phyloP scores from a whole-genome alignment of 2,888 invertebrate genomes.

The Eudemis profundana region DNA sequence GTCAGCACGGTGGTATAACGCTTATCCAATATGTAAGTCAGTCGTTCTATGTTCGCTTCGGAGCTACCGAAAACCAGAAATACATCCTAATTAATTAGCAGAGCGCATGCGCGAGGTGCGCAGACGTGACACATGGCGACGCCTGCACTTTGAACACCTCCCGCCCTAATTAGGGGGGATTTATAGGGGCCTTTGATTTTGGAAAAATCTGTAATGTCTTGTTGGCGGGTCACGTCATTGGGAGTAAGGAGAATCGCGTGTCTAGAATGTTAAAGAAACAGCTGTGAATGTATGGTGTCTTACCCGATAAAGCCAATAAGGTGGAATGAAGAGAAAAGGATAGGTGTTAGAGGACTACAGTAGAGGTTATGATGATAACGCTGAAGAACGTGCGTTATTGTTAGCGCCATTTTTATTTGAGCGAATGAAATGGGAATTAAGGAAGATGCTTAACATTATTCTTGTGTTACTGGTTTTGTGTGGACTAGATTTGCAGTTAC shows the following conservation, averaged over 20 bases:
- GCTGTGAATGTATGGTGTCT: neutral
- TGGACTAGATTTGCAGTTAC: no score
- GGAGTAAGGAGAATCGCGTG: neutral
- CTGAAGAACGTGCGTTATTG: no score
- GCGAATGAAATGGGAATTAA: no score
- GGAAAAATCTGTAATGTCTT: slow-evolving; percentile 2
- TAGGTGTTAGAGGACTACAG: no score
- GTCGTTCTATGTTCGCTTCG: neutral
- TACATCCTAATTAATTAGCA: slow-evolving; percentile 63
- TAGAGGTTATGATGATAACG: no score
- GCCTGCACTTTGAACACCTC: slow-evolving; percentile 71
- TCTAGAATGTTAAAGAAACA: neutral
- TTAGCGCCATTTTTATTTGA: no score
- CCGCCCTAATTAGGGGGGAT: slow-evolving; percentile 74
- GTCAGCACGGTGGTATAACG: no score
- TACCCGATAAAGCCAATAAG: neutral
- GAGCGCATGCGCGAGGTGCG: slow-evolving; percentile 61
- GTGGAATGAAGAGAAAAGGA: no score
- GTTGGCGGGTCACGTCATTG: neutral
- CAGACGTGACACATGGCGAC: slow-evolving; percentile 79
- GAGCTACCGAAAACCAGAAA: slow-evolving; percentile 12
- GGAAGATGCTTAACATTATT: no score
- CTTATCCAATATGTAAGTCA: neutral
- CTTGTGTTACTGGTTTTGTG: no score
- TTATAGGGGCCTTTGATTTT: slow-evolving; percentile 59